These are phyloP conservation scores for Leptarthrus brevirostris DNA, from an alignment of 2,888 invertebrate genomes.

Conservation along the genomic window DNA sequence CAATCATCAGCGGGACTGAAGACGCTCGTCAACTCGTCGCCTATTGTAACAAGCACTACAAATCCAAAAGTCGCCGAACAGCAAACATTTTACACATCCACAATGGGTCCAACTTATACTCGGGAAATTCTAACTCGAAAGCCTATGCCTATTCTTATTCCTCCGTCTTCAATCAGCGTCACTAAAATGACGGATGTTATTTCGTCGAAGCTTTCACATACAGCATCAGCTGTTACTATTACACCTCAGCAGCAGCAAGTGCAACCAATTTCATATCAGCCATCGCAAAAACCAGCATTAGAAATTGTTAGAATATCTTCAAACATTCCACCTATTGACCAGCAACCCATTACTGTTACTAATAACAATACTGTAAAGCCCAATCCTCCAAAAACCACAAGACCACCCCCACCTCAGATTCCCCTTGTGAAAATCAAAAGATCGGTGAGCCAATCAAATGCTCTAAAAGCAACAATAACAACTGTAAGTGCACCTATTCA, in stretches of 20 bases:
- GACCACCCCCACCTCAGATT: slow-evolving; percentile 70
- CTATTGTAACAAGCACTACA: background rate
- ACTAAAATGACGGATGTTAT: slow-evolving; percentile 53
- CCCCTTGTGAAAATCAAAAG: slow-evolving; percentile 69
- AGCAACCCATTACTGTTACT: slow-evolving; percentile 51
- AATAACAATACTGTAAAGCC: slow-evolving; percentile 54
- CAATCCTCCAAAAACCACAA: slow-evolving; percentile 60
- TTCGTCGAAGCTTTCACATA: background rate
- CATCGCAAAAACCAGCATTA: slow-evolving; percentile 58
- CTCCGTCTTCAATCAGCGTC: slow-evolving; percentile 63
- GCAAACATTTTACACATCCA: slow-evolving; percentile 58
- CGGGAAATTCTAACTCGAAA: slow-evolving; percentile 57
- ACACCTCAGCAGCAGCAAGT: slow-evolving; percentile 53
- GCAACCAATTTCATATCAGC: slow-evolving; percentile 51
- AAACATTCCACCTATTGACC: slow-evolving; percentile 56
- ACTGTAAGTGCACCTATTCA: slow-evolving; percentile 55
- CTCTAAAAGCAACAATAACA: slow-evolving; percentile 57
- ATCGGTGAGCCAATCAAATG: slow-evolving; percentile 57
- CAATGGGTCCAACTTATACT: slow-evolving; percentile 59
- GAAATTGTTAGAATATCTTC: slow-evolving; percentile 63
- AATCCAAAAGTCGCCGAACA: slow-evolving; percentile 54
- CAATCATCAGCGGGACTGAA: background rate
- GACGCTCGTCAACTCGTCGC: background rate
- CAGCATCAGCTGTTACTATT: slow-evolving; percentile 55
- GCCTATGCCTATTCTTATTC: slow-evolving; percentile 57